phyloP scores from a whole-genome alignment of 1,140 invertebrate genomes.

The Drosophila orena region DNA sequence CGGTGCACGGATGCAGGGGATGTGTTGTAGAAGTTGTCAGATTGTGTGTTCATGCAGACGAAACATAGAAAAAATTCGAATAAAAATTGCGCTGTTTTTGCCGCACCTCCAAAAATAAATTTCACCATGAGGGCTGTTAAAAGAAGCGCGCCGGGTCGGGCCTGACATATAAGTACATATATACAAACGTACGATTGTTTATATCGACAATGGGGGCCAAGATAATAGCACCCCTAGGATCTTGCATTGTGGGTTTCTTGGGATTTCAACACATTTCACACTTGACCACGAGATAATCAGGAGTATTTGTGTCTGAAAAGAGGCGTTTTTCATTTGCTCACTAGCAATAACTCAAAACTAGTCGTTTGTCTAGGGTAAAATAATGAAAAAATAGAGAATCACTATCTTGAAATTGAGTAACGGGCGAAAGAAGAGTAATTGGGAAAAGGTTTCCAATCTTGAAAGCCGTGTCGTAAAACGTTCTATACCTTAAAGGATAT shows the following conservation, averaged over 20 bases:
- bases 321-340: too few relatives aligned
- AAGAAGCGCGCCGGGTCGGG: slow-evolving; percentile 62
- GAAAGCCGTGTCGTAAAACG: too few relatives aligned
- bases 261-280: too few relatives aligned
- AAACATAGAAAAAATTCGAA: slow-evolving; percentile 75
- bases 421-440: too few relatives aligned
- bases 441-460: too few relatives aligned
- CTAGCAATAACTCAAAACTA: too few relatives aligned
- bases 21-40: slow-evolving; percentile 60
- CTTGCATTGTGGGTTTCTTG: not conserved
- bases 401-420: too few relatives aligned
- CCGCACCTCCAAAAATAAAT: slow-evolving; percentile 80
- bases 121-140: slow-evolving; percentile 62
- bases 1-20: slow-evolving; percentile 3
- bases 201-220: slow-evolving; percentile 8
- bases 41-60: slow-evolving; percentile 67
- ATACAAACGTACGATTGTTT: slow-evolving; percentile 7
- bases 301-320: too few relatives aligned
- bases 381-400: too few relatives aligned
- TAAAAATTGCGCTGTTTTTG: slow-evolving; percentile 75
- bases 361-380: too few relatives aligned
- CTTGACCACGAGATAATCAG: too few relatives aligned
- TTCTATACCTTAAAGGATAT: too few relatives aligned
- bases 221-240: not conserved
- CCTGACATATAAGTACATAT: slow-evolving; percentile 15